phyloP scores from a whole-genome alignment of 2,797 vertebrate genomes.

The Chaetodon trifasciatus region DNA sequence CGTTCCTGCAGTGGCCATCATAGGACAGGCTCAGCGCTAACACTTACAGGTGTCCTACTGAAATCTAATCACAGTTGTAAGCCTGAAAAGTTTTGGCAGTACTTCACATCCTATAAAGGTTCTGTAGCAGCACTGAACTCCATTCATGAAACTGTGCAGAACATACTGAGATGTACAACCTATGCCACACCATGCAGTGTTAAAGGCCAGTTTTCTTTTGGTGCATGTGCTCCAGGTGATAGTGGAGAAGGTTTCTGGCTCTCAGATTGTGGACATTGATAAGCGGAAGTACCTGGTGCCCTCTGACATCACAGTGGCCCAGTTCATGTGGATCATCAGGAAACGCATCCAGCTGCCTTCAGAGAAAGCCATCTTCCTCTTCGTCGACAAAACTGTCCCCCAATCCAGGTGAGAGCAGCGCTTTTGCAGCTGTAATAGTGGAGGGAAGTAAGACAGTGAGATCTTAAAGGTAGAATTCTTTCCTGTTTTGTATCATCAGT shows the following conservation, averaged over 20 bases:
- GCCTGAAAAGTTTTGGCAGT: neutral
- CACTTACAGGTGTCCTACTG: no score
- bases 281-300: conserved; percentile 99
- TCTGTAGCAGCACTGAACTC: neutral
- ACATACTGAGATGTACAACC: neutral
- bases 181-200: neutral
- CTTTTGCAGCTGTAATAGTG: neutral
- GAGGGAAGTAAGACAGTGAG: neutral
- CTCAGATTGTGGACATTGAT: conserved; percentile 98
- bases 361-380: conserved; percentile 99
- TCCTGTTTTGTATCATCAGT: neutral
- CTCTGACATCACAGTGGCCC: conserved; percentile 98
- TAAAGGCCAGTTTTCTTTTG: neutral
- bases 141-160: neutral
- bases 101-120: neutral
- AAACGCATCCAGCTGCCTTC: conserved; percentile 99
- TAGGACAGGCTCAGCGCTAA: neutral
- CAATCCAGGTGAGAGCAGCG: conserved; percentile 91
- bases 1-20: neutral
- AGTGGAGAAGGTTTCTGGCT: conserved; percentile 98
- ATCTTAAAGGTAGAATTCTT: neutral
- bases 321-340: conserved; percentile 99
- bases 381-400: conserved; percentile 98
- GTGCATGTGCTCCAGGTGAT: conserved; percentile 88
- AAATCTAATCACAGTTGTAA: neutral